Evolutionary conservation across 2,888 invertebrate genomes (phyloP).

Genomic region (Torymus texanus): DNA sequence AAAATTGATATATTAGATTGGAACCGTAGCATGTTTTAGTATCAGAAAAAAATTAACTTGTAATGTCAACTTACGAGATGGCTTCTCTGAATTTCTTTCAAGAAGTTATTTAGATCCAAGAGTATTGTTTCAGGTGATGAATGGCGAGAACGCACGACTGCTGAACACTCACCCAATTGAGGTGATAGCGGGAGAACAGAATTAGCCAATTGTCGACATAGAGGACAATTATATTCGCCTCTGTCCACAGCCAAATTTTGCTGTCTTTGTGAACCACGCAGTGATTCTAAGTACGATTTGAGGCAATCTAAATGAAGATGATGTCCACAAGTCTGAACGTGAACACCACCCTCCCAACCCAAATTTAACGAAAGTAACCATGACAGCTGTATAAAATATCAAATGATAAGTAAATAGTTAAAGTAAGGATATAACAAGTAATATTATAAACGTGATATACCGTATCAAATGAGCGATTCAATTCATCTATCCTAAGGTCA

Average conservation of each 20-base stretch:
- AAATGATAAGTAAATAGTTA: not conserved
- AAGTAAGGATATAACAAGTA: constrained; percentile 20
- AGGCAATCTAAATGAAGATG: constrained; percentile 96
- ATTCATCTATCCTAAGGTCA: constrained; percentile 85
- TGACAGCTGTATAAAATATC: constrained; percentile 77
- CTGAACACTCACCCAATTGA: constrained; percentile 81
- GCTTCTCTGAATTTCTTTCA: constrained; percentile 81
- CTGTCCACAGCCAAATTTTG: constrained; percentile 84
- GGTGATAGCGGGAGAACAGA: constrained; percentile 91
- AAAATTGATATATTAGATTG: constrained; percentile 51
- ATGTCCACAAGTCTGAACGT: constrained; percentile 97
- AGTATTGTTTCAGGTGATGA: constrained; percentile 76
- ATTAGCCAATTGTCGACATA: constrained; percentile 94
- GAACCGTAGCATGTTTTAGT: not conserved
- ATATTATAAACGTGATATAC: constrained; percentile 71
- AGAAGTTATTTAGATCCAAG: constrained; percentile 78
- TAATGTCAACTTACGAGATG: constrained; percentile 77
- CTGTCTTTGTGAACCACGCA: constrained; percentile 84
- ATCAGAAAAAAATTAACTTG: not conserved
- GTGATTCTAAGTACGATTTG: constrained; percentile 90
- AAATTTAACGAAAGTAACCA: constrained; percentile 88
- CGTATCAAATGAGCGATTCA: constrained; percentile 85
- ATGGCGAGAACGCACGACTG: constrained; percentile 80
- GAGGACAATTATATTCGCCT: constrained; percentile 95
- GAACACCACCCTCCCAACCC: constrained; percentile 94